Base-by-base conservation (phyloP, 1,140 invertebrate genomes). In the Drosophila trapezifrons region DNA sequence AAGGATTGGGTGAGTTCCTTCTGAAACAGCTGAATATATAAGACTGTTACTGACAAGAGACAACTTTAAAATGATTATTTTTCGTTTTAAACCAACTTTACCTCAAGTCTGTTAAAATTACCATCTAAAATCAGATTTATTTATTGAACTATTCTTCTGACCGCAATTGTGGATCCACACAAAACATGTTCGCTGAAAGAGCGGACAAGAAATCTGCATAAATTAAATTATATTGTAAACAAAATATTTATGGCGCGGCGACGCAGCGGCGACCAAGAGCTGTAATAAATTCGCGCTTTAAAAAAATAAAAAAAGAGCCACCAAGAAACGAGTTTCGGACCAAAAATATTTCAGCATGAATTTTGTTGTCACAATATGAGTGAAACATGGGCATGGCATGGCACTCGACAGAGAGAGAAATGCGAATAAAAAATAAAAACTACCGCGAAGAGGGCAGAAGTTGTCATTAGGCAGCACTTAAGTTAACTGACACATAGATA, bases 181-280 rank as follows among this genome's bases (percentile, higher is more conserved):
- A 22, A 54, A 69, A 43, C 63, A 29, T 69, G 60, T 51, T 38
- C 63, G 37, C 75, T 71, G 66, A 67, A 78, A 78, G 76, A 74
- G 76, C 55, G 63, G 58, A 73, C 76, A 73, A 80, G 60, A 87
- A 80, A 89, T 80, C 67, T 78, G 85, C 84, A 89, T 90, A 89
- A 90, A 89, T 89, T 89, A 89, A 80, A 84, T 78, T 70, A 90
- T 89, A 90, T 89, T 89, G 85, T 89, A 89, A 89, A 89, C 84
- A 89, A 89, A 89, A 89, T 89, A 80, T 89, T 89, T 89, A 89
- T 89, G 84, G 80, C 77, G 63, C 65, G 56, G 47, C 74, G 57
- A 59, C 66, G 45, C 35, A 45, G 69, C 51, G 25, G 27, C 59
- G 62, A 55, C 51, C 77, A 71, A 65, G 67, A 72, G 85, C 49